These are phyloP conservation scores for Delphinapterus leucas DNA, from an alignment of 2,113 vertebrate species.

Conservation along the genomic window DNA sequence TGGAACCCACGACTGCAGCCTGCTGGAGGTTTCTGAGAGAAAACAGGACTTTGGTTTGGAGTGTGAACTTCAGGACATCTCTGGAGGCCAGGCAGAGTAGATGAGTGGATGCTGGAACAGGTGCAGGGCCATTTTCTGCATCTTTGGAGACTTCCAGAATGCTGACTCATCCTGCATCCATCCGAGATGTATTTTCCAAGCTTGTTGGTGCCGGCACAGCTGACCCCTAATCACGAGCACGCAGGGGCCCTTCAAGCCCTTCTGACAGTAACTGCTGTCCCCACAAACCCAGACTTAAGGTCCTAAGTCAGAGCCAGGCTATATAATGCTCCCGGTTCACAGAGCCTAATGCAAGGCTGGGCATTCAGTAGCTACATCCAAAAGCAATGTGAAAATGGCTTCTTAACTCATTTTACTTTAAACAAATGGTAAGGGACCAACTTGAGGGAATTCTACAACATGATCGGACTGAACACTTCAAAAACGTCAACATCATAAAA, in stretches of 20 bases:
- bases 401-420: background rate
- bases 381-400: background rate
- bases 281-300: background rate
- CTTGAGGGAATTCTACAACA: background rate
- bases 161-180: background rate
- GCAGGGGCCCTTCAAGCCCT: background rate
- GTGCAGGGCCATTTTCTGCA: background rate
- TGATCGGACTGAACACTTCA: background rate
- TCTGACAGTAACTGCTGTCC: background rate
- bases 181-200: background rate
- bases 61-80: background rate
- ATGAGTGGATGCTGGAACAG: background rate
- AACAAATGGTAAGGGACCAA: background rate
- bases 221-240: background rate
- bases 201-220: background rate
- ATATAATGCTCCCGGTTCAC: background rate
- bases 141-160: background rate
- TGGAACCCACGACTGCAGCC: background rate
- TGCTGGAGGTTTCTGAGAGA: background rate
- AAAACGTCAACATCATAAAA: background rate
- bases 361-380: background rate
- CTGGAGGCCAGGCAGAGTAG: background rate
- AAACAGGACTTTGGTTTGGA: background rate
- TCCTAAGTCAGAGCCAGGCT: background rate
- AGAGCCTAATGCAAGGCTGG: background rate